Evolutionary conservation across 1,140 invertebrate genomes (phyloP).

Genomic region (Maconellicoccus hirsutus): DNA sequence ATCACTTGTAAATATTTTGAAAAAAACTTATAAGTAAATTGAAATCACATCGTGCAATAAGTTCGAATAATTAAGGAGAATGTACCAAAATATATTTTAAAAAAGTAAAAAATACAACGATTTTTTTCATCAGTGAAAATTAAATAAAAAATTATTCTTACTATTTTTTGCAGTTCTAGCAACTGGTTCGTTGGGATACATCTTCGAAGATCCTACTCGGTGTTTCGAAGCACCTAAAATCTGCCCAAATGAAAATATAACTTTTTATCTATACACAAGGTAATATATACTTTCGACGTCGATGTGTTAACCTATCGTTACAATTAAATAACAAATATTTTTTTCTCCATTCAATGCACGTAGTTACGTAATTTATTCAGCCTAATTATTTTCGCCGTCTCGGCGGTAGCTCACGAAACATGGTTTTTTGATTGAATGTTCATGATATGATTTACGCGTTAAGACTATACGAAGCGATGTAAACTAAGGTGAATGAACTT

Average conservation of each 20-base stretch:
- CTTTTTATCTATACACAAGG: background rate
- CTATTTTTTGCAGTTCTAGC: background rate
- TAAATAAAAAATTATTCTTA: no score
- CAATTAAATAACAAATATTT: background rate
- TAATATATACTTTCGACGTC: background rate
- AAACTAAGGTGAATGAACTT: no score
- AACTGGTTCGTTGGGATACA: background rate
- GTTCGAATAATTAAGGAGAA: no score
- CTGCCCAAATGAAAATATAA: background rate
- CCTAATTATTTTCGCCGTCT: slow-evolving; percentile 4
- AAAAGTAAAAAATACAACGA: no score
- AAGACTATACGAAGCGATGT: no score
- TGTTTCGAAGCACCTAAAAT: background rate
- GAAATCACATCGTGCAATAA: no score
- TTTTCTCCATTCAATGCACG: background rate
- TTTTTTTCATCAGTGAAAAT: no score
- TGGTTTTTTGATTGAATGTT: background rate
- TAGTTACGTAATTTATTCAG: slow-evolving; percentile 9
- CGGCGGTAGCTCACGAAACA: background rate
- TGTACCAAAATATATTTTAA: no score
- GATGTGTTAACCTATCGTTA: background rate
- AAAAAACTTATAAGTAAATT: no score
- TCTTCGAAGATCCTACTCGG: background rate
- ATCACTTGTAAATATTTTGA: no score
- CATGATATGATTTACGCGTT: background rate